Evolutionary conservation across 2,797 vertebrate genomes (phyloP).

Genomic region (Hippopotamyrus pictus): DNA sequence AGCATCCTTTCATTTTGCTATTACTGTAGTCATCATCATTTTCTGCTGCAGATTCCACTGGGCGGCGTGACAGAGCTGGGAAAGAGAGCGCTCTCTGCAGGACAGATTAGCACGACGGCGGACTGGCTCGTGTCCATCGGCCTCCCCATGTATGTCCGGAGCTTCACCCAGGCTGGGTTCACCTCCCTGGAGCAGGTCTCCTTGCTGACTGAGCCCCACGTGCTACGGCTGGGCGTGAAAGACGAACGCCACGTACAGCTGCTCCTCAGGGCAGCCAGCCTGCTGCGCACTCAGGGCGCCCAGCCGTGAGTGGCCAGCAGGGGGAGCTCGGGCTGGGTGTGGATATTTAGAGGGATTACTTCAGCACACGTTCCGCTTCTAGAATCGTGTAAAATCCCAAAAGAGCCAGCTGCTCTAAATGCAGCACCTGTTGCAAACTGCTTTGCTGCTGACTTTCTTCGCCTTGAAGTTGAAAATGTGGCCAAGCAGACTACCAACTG

Average conservation of each 20-base stretch:
- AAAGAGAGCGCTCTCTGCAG: constrained; percentile 61
- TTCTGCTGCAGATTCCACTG: constrained; percentile 65
- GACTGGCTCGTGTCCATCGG: constrained; percentile 69
- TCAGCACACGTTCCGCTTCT: background rate
- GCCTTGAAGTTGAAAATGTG: background rate
- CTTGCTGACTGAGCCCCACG: constrained; percentile 66
- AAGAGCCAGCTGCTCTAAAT: background rate
- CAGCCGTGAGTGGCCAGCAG: background rate
- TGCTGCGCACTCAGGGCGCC: constrained; percentile 35
- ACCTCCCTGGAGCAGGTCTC: constrained; percentile 66
- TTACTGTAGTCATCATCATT: background rate
- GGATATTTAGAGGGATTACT: background rate
- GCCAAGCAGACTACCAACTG: background rate
- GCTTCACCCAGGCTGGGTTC: constrained; percentile 59
- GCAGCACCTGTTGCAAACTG: background rate
- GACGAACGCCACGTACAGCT: constrained; percentile 69
- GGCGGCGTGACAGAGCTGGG: constrained; percentile 74
- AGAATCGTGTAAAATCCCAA: background rate
- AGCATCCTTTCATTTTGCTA: background rate
- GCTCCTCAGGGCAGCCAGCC: constrained; percentile 63
- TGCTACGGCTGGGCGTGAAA: constrained; percentile 65
- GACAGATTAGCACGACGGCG: constrained; percentile 52
- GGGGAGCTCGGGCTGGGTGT: background rate
- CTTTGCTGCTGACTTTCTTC: background rate
- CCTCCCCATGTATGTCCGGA: constrained; percentile 62